Evolutionary conservation across 2,888 invertebrate genomes (phyloP), one percentile per base, ranked within the genome.

Genomic region (Tinea trinotella): DNA sequence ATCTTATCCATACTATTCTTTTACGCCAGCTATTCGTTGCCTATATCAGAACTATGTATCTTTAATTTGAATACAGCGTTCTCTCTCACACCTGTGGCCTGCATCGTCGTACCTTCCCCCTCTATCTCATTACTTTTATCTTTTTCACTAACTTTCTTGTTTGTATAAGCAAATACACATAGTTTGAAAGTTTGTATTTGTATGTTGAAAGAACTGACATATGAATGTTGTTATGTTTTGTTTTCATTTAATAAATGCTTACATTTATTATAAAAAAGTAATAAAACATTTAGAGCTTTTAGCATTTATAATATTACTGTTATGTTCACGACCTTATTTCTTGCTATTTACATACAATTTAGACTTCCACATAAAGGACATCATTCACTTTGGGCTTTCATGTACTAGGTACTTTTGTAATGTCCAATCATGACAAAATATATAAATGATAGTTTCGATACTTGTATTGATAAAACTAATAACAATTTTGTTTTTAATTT

Each of bases 81-180:
- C 85, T 75, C 82, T 58, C 63, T 84, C 70, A 48, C 71, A 60
- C 83, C 58, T 59, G 60, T 56, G 56, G 53, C 56, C 55, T 56
- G 58, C 62, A 59, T 60, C 57, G 57, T 59, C 61, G 57, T 54
- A 12, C 69, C 58, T 59, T 81, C 71, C 75, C 76, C 57, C 64
- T 84, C 83, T 81, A 76, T 77, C 76, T 81, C 80, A 85, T 85
- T 84, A 84, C 83, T 83, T 85, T 84, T 84, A 85, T 85, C 84
- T 84, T 83, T 85, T 85, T 85, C 85, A 83, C 84, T 84, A 84
- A 84, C 84, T 85, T 85, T 84, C 84, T 85, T 85, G 85, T 84
- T 84, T 85, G 83, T 84, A 77, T 84, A 83, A 83, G 84, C 83
- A 84, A 84, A 84, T 84, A 82, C 79, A 82, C 76, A 80, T 80